Conservation (phyloP, 2,113 vertebrate genomes). For the Odocoileus virginianus region DNA sequence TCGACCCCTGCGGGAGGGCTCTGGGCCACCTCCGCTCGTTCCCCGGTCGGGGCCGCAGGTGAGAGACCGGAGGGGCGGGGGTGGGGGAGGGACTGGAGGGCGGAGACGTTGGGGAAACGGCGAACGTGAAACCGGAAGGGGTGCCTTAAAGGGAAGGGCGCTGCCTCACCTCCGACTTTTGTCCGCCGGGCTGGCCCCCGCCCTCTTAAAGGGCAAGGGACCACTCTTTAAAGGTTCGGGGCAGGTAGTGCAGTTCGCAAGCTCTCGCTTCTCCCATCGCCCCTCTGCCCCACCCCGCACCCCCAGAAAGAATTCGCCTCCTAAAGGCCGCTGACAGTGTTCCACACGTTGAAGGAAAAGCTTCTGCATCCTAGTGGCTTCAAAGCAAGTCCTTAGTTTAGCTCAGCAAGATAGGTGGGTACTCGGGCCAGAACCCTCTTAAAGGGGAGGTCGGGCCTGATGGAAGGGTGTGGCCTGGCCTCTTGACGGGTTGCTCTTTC, state of each 20-base stretch:
- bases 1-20: conserved; percentile 42
- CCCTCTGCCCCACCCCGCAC: no score
- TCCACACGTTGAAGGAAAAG: not conserved
- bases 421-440: not conserved
- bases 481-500: not conserved
- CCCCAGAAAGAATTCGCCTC: not conserved
- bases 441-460: conserved; percentile 2
- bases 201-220: conserved; percentile 49
- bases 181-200: not conserved
- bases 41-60: conserved; percentile 54
- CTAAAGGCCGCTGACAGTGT: not conserved
- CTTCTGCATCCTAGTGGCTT: not conserved
- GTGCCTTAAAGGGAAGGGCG: conserved; percentile 61
- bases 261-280: rapidly evolving
- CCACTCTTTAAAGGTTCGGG: not conserved
- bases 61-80: conserved; percentile 56
- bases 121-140: conserved; percentile 65
- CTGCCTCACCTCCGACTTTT: conserved; percentile 33
- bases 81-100: conserved; percentile 57
- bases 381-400: not conserved
- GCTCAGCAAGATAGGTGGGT: not conserved
- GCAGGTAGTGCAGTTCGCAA: not conserved
- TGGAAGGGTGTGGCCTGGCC: not conserved
- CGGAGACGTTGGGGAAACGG: conserved; percentile 49
- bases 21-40: not conserved